Conservation (phyloP, 2,113 vertebrate genomes). For the Centropus bengalensis region DNA sequence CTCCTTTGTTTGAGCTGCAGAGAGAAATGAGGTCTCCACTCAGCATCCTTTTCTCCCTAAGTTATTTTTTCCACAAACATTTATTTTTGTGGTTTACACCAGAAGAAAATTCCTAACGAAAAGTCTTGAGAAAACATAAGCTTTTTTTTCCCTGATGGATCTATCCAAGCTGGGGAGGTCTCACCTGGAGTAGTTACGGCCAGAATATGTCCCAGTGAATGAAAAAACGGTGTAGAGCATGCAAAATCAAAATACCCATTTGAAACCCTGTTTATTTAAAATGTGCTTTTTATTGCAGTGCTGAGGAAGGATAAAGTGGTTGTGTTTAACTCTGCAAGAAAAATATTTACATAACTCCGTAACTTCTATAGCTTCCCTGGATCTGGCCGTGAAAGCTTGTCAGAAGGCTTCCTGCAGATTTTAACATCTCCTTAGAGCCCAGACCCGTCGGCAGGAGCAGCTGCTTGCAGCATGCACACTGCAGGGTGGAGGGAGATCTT, state of each 20-base stretch:
- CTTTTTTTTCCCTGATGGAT: background rate
- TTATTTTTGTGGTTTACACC: rapidly evolving
- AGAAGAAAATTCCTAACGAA: rapidly evolving
- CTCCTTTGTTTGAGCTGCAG: no score
- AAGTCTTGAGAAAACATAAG: rapidly evolving
- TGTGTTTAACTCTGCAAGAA: background rate
- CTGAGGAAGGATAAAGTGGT: constrained; percentile 32
- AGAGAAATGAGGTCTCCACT: no score
- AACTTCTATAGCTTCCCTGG: background rate
- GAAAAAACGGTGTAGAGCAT: background rate
- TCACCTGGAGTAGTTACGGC: rapidly evolving
- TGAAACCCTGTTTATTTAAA: background rate
- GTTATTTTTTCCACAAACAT: background rate
- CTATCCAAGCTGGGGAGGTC: background rate
- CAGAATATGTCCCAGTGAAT: background rate
- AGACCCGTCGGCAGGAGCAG: background rate
- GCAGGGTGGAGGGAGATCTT: background rate
- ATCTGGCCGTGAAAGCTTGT: background rate
- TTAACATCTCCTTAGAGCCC: background rate
- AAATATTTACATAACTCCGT: constrained; percentile 11
- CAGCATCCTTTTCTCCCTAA: no score
- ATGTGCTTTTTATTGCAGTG: background rate
- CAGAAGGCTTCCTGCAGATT: background rate
- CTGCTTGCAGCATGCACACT: rapidly evolving
- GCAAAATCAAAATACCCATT: background rate